Base-by-base conservation (phyloP, 2,888 invertebrate genomes). In the Halictus quadricinctus region DNA sequence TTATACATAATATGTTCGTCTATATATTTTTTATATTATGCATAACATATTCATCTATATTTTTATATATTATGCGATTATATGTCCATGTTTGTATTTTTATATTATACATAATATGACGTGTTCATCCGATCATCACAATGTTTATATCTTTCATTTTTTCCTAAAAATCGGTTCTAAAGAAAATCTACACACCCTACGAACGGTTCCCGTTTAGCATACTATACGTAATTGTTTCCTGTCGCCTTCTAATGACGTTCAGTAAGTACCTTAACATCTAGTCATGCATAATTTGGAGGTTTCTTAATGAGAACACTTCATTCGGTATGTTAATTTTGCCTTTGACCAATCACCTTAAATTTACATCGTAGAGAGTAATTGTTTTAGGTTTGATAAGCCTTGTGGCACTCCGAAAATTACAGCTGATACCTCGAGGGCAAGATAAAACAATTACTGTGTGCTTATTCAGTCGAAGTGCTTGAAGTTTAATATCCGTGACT, bases 311-410 rank as follows among this genome's bases (percentile, higher is more conserved):
- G 18, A 64, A 36, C 18, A 18, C 25, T 72, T 13, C 41, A 15
- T 21, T 41, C 8, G 25, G 21, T 3, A 25, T 72, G 54, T 78
- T 66, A 41, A 46, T 79, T 72, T 43, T 13, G 41, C 29, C 74
- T 70, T 69, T 43, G 79, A 54, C 21, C 50, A 69, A 80, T 80
- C 43, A 75, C 25, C 43, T 7, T 13, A 15, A 41, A 69, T 41
- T 54, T 74, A 15, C 50, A 41, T 29, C 25, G 36, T 8, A 18
- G 6, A 41, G n/a, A n/a, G 54, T 58, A 75, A 80, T 69, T 75
- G 25, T 75, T 80, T 54, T 41, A 50, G 41, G 50, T n/a, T 80
- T 36, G 18, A 12, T 12, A 76, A 29, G 7, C 29, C n/a, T 36
- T 1, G 8, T 13, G 41, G 36, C 18, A 21, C 41, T 13, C 36